Evolutionary conservation across 2,113 vertebrate species (phyloP).

Genomic region (Murina feae): DNA sequence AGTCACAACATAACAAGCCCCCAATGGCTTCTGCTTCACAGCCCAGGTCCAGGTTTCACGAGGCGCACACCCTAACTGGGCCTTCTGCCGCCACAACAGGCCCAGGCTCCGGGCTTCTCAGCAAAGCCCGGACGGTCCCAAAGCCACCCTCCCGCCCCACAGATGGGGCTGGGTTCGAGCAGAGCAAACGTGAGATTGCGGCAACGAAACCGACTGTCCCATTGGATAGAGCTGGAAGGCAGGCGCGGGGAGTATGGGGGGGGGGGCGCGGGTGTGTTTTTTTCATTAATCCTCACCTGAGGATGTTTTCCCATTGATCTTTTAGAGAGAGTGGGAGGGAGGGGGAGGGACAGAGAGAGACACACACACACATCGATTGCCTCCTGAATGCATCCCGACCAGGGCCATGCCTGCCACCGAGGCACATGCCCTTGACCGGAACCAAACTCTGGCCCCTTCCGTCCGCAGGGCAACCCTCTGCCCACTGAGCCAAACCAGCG

Average conservation of each 20-base stretch:
- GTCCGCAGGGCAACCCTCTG: too few species aligned
- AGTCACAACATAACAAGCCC: rapidly evolving
- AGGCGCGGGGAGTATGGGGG: neutral
- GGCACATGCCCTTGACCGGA: too few species aligned
- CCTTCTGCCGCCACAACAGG: neutral
- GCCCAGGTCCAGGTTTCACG: neutral
- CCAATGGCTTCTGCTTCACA: neutral
- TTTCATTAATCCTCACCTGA: too few species aligned
- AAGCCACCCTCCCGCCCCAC: neutral
- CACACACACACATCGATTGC: too few species aligned
- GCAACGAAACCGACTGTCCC: neutral
- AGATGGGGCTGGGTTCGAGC: neutral
- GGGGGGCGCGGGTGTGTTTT: neutral
- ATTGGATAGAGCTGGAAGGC: rapidly evolving
- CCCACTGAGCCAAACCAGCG: too few species aligned
- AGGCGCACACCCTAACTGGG: rapidly evolving
- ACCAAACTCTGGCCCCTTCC: too few species aligned
- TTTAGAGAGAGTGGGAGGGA: too few species aligned
- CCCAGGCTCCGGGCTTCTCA: neutral
- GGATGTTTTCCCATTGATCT: too few species aligned
- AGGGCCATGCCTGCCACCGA: too few species aligned
- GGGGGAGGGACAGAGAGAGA: too few species aligned
- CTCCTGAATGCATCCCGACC: too few species aligned
- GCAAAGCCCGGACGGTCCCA: neutral
- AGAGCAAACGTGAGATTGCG: rapidly evolving